Evolutionary conservation across 2,113 vertebrate species (phyloP).

Genomic region (Cyanoderma ruficeps): DNA sequence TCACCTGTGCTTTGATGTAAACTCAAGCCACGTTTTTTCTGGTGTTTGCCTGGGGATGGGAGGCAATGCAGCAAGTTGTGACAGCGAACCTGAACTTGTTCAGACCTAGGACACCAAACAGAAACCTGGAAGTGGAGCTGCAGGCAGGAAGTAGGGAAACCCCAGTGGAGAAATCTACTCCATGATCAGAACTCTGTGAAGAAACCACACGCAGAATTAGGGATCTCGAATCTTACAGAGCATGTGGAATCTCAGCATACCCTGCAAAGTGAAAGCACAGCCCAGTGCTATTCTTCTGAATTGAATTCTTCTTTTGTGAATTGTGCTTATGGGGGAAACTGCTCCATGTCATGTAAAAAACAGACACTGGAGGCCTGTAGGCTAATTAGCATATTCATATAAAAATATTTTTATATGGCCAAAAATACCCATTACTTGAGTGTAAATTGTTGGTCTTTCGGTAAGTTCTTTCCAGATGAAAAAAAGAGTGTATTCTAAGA

Average conservation of each 20-base stretch:
- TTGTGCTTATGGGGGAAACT: not conserved
- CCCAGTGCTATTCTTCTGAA: not conserved
- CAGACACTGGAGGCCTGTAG: not conserved
- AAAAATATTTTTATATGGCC: not conserved
- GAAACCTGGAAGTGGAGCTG: not conserved
- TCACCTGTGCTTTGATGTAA: not conserved
- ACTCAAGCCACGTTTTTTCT: fast-evolving
- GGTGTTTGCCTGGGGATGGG: not conserved
- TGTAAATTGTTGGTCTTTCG: not conserved
- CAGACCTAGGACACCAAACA: not conserved
- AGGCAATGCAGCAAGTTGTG: fast-evolving
- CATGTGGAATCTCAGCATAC: not conserved
- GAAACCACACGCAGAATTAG: fast-evolving
- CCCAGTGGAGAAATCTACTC: not conserved
- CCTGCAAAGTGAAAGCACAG: not conserved
- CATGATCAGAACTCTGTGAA: not conserved
- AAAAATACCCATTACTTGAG: not conserved
- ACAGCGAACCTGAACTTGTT: fast-evolving
- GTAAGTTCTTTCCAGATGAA: not conserved
- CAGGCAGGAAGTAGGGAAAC: not conserved
- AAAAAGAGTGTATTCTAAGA: not conserved
- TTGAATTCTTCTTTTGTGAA: not conserved
- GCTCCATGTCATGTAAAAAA: not conserved
- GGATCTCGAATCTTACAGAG: not conserved
- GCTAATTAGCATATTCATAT: not conserved